Percentiles rank a stretch among this genome's conserved stretches.
These are phyloP conservation scores for Eilema griseolum DNA, from an alignment of 2,888 invertebrate genomes.

Conservation along the genomic window DNA sequence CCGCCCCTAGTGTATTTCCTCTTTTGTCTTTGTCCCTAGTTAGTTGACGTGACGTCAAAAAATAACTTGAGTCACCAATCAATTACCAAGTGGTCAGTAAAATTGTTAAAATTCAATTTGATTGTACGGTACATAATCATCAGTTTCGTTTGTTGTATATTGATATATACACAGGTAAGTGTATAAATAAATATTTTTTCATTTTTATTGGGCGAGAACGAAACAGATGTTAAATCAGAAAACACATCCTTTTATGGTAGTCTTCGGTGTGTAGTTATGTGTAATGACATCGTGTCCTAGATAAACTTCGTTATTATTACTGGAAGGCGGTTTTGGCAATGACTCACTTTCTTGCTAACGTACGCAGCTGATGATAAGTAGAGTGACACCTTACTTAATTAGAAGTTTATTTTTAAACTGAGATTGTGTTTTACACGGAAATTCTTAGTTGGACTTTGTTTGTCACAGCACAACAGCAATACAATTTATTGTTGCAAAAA, in stretches of 20 bases:
- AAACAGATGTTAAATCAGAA: constrained; percentile 65
- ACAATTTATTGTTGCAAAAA: background rate
- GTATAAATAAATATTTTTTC: background rate
- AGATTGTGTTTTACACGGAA: background rate
- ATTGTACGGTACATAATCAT: background rate
- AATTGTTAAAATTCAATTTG: background rate
- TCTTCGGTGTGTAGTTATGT: constrained; percentile 59
- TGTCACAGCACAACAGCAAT: background rate
- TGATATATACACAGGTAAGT: constrained; percentile 53
- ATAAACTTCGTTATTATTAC: constrained; percentile 57
- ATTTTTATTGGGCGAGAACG: background rate
- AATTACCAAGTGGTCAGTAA: background rate
- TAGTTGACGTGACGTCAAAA: background rate
- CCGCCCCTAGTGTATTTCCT: too few species aligned
- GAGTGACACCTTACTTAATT: constrained; percentile 59
- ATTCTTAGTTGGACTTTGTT: background rate
- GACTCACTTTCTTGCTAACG: constrained; percentile 70
- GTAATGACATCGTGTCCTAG: constrained; percentile 67
- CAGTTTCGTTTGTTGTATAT: constrained; percentile 39
- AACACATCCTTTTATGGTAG: constrained; percentile 71
- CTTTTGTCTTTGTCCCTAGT: too few species aligned
- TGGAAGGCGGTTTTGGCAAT: constrained; percentile 63
- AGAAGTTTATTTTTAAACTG: constrained; percentile 61
- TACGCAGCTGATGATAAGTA: constrained; percentile 60
- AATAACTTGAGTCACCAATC: background rate